These are phyloP conservation scores for Triplophysa dalaica DNA, from an alignment of 2,113 vertebrate genomes.

Conservation along the genomic window DNA sequence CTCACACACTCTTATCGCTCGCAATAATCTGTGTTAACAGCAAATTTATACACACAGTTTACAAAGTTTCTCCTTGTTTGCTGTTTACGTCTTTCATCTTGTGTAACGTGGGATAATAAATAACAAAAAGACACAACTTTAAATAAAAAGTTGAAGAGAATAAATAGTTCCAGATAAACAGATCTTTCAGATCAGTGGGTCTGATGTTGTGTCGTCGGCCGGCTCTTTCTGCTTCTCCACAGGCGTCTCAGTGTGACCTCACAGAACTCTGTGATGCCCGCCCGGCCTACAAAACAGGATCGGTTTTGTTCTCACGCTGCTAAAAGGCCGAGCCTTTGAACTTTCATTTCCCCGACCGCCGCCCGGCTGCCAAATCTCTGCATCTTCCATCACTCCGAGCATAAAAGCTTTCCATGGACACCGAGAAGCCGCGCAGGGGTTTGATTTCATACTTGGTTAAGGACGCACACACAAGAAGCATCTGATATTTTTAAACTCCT, in stretches of 20 bases:
- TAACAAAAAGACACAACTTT: conserved; percentile 13
- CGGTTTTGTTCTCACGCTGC: background rate
- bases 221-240: background rate
- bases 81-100: background rate
- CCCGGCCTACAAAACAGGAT: background rate
- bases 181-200: no score
- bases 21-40: conserved; percentile 49
- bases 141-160: background rate
- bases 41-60: conserved; percentile 42
- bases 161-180: no score
- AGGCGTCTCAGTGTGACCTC: background rate
- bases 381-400: no score
- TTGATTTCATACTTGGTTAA: no score
- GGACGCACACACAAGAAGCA: no score
- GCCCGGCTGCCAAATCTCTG: no score
- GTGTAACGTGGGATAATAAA: background rate
- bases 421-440: no score
- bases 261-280: no score
- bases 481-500: no score
- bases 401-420: no score
- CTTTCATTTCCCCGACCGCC: background rate
- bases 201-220: no score
- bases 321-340: background rate
- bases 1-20: conserved; percentile 51
- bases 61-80: background rate